Evolutionary conservation across 2,113 vertebrate genomes (phyloP).

Genomic region (Lycocorax pyrrhopterus): DNA sequence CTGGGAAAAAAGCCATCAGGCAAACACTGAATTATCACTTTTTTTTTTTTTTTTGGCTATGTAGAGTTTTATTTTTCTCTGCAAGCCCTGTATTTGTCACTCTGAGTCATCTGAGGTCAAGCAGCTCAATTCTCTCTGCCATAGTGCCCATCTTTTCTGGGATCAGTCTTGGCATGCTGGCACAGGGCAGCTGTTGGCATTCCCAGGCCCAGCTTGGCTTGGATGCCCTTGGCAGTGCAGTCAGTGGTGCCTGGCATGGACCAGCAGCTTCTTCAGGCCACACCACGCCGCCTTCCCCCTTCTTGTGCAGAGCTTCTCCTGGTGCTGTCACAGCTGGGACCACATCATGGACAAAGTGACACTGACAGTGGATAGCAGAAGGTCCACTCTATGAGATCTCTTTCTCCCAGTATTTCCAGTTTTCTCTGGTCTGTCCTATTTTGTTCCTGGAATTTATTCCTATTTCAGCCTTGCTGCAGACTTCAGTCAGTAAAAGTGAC

Average conservation of each 20-base stretch:
- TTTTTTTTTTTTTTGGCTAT: neutral
- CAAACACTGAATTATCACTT: neutral
- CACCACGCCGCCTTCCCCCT: fast-evolving
- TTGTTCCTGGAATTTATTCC: neutral
- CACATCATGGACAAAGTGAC: neutral
- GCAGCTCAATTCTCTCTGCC: neutral
- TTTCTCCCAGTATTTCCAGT: neutral
- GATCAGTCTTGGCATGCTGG: neutral
- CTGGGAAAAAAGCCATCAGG: neutral
- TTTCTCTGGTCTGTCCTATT: neutral
- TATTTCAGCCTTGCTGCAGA: neutral
- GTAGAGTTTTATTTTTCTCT: neutral
- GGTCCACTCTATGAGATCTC: neutral
- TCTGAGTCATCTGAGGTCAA: neutral
- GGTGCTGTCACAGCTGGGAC: neutral
- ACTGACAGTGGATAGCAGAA: neutral
- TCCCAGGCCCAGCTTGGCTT: neutral
- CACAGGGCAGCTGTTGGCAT: neutral
- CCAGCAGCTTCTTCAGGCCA: neutral
- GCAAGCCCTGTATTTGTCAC: neutral
- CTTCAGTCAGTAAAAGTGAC: neutral
- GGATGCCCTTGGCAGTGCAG: neutral
- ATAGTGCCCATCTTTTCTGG: neutral
- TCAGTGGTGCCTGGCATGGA: neutral
- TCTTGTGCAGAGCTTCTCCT: neutral